Evolutionary conservation across 2,797 vertebrate species (phyloP), one percentile per base, ranked within the genome.

Genomic region (Parauchenoglanis punctatus): DNA sequence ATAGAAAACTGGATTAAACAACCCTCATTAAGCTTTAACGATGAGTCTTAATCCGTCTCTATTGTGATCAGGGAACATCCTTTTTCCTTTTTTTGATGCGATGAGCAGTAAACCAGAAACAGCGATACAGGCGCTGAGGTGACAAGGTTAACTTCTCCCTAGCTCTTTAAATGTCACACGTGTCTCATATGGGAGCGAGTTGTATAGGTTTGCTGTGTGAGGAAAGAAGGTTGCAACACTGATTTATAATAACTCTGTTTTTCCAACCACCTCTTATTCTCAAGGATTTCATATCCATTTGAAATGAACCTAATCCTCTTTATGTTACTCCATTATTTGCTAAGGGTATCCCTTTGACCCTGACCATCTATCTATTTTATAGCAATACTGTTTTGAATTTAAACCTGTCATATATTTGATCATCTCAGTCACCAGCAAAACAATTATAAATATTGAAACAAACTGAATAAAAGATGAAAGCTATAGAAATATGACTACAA

Each of bases 101-200:
- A 49, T 67, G 72, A 83, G 87, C 56, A 23, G 80, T 86, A 86
- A 86, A 83, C 73, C 78, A 59, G 87, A 76, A 81, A 81, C 67
- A 23, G 46, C 49, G 49, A 49, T 65, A 56, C 58, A 63, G 68
- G 59, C 82, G 46, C 67, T 52, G 80, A 87, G 89, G 89, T 89
- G 80, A 85, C 3, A 56, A 83, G 86, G 89, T 86, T 86, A 87
- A 87, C 86, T 80, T 87, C 86, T 67, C 59, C 80, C 81, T 72
- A 78, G 84, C 81, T 84, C 72, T 86, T 86, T 89, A 89, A 89
- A 89, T 87, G 89, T 87, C 89, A 87, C 84, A 49, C 61, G n/a
- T 72, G 81, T 87, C 85, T 84, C 85, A 78, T 78, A 78, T 59
- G 67, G 84, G 83, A 88, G 68, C 68, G 28, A 77, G 68, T 82